These are phyloP conservation scores for Pilophorus perplexus DNA, from an alignment of 2,888 invertebrate genomes.

Conservation along the genomic window DNA sequence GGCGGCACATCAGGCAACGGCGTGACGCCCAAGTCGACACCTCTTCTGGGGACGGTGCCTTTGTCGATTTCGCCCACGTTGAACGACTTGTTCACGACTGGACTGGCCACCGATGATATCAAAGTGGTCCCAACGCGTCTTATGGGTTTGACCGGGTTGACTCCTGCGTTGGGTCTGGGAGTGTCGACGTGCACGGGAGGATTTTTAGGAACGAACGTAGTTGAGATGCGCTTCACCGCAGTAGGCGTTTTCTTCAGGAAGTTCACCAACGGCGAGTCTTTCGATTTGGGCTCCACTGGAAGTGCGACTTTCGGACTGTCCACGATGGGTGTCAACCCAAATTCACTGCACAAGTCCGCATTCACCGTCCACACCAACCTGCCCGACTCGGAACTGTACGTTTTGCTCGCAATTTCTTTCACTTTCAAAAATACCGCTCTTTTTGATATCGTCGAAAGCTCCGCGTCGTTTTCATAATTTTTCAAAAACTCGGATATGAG, in stretches of 20 bases:
- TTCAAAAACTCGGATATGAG: conserved; percentile 36
- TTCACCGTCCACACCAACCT: conserved; percentile 39
- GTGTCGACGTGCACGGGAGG: no score
- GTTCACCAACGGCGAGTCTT: conserved; percentile 35
- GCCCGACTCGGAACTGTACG: conserved; percentile 19
- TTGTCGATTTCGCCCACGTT: not conserved
- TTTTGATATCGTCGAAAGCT: conserved; percentile 30
- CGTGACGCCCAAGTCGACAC: not conserved
- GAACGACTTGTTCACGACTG: not conserved
- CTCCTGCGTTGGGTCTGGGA: not conserved
- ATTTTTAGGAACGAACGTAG: no score
- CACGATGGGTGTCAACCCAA: conserved; percentile 1
- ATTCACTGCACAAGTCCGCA: conserved; percentile 8
- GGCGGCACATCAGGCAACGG: not conserved
- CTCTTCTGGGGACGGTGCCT: not conserved
- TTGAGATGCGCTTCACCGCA: not conserved
- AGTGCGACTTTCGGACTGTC: not conserved
- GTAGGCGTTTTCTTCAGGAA: conserved; percentile 27
- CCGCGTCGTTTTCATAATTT: conserved; percentile 34
- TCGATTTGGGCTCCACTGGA: conserved; percentile 6
- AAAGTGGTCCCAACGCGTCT: conserved; percentile 11
- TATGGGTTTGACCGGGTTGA: not conserved
- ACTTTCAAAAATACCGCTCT: conserved; percentile 36
- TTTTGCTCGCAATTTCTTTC: conserved; percentile 42
- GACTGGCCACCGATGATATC: not conserved